Percentiles rank a stretch among this genome's conserved stretches.
Evolutionary conservation across 2,797 vertebrate species (phyloP).

Genomic region (Salarias fasciatus): DNA sequence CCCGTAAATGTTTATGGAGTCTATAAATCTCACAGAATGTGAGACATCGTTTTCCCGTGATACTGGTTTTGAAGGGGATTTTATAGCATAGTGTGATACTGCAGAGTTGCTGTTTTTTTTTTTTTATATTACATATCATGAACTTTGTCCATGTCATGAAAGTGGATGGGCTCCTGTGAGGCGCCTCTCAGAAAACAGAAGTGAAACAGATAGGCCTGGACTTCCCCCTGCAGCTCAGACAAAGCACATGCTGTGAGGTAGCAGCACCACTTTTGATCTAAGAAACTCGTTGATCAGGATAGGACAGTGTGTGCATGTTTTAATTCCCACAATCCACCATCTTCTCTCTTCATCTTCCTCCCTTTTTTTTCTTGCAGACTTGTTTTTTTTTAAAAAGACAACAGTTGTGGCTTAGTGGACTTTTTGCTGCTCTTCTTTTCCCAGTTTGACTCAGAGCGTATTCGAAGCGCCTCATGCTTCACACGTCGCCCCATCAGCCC

Average conservation of each 20-base stretch:
- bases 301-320: constrained; percentile 22
- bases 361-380: not conserved
- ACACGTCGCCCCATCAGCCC: constrained; percentile 12
- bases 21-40: constrained; percentile 6
- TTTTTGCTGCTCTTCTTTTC: constrained; percentile 20
- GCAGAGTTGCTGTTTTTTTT: constrained; percentile 39
- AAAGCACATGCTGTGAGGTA: constrained; percentile 76
- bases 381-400: no score
- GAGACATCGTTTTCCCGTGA: constrained; percentile 6
- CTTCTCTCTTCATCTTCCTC: not conserved
- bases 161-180: constrained; percentile 53
- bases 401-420: not conserved
- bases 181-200: constrained; percentile 83
- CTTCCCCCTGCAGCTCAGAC: constrained; percentile 77
- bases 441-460: constrained; percentile 43
- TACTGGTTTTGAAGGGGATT: constrained; percentile 57
- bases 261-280: constrained; percentile 55
- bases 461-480: constrained; percentile 29
- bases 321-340: constrained; percentile 4
- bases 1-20: no score
- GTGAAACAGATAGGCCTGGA: constrained; percentile 81
- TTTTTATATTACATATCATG: constrained; percentile 27
- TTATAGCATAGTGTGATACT: constrained; percentile 43
- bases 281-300: constrained; percentile 69
- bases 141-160: constrained; percentile 65